Evolutionary conservation across 2,113 vertebrate species (phyloP).

Genomic region (Scytalopus superciliaris): DNA sequence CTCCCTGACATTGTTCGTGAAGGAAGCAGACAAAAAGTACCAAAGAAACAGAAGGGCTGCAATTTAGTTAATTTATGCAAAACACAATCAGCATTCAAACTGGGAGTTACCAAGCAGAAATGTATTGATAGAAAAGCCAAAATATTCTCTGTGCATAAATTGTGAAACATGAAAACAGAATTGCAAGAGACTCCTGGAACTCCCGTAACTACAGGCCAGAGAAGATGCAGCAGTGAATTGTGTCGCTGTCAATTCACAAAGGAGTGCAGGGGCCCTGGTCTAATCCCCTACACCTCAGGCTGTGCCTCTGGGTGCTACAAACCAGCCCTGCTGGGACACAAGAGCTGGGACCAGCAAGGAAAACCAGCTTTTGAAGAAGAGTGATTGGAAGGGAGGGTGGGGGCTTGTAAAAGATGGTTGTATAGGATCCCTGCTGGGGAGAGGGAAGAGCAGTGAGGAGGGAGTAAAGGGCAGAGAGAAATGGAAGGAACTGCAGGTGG

Average conservation of each 20-base stretch:
- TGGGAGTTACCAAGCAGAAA: conserved; percentile 43
- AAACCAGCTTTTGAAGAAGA: not conserved
- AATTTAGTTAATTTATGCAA: conserved; percentile 67
- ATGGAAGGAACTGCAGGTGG: not conserved
- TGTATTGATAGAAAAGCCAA: conserved; percentile 30
- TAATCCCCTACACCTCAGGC: not conserved
- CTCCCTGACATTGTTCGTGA: conserved; percentile 55
- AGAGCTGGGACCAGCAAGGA: not conserved
- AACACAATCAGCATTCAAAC: conserved; percentile 55
- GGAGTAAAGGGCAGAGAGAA: not conserved
- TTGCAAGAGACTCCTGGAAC: not conserved
- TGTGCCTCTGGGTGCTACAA: fast-evolving
- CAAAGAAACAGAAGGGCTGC: conserved; percentile 50
- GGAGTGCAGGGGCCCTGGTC: not conserved
- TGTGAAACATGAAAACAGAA: not conserved
- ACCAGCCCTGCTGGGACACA: not conserved
- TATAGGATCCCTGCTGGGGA: not conserved
- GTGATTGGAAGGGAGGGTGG: not conserved
- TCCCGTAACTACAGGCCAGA: not conserved
- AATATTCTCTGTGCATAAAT: conserved; percentile 4
- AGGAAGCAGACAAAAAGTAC: conserved; percentile 57
- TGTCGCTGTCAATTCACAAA: not conserved
- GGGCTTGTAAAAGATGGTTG: not conserved
- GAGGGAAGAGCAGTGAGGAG: not conserved
- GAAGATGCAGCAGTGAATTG: not conserved